Base-by-base conservation (phyloP, 2,888 invertebrate species). In the Euphydryas editha region DNA sequence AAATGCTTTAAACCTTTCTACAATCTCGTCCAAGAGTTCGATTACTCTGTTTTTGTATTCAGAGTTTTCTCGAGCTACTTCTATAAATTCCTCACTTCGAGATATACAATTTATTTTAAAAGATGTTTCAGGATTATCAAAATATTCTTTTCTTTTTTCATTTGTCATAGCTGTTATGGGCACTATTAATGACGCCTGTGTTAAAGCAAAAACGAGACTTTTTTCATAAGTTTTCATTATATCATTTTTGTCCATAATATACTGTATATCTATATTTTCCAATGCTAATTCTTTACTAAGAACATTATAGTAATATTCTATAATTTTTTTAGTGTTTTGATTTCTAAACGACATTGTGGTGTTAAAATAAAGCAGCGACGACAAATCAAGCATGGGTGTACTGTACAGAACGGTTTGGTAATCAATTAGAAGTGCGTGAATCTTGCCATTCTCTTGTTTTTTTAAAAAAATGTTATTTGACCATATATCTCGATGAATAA, bases 371-470 rank as follows among this genome's bases (percentile, higher is more conserved):
- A 95, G 77, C 13, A 94, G 73, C 2, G 94, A 90, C 15, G 94
- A 86, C 13, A 95, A 76, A 75, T 96, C 96, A 59, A 95, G 86
- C 74, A 94, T 93, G 0, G 96, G 95, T 0, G 95, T 94, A 5
- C 93, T 89, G 76, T 96, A 96, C 13, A 96, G 82, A 0, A 94
- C 90, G 56, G 96, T 88, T 81, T 96, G 96, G 76, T 94, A 96
- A 80, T 96, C 96, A 6, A 96, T 93, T 39, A 96, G 79, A 36
- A 94, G 77, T 46, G 94, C 93, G 2, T 94, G 84, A 2, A 88
- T 88, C 7, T 76, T 76, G 0, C 84, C 82, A 37, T 85, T 75
- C 17, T 81, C 69, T 3, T 77, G 65, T 49, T 76, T 79, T 73
- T 86, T 89, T 20, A 95, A 87, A 80, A 95, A 90, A 54, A 95